Evolutionary conservation across 2,797 vertebrate genomes (phyloP).

Genomic region (Syncerus caffer): DNA sequence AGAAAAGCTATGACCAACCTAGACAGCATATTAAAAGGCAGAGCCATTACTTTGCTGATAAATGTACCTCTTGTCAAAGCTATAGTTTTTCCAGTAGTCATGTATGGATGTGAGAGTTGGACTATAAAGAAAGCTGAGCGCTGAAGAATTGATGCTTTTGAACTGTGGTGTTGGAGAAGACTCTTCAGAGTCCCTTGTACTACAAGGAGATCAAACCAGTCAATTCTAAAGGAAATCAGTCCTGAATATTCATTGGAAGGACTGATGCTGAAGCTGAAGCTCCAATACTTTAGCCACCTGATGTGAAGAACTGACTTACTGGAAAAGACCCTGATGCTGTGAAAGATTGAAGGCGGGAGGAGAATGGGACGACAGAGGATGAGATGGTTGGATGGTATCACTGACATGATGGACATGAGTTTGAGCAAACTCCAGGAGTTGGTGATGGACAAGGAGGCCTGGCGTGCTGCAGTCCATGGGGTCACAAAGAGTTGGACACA

Average conservation of each 20-base stretch:
- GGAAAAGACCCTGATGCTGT: background rate
- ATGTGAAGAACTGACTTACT: background rate
- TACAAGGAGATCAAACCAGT: background rate
- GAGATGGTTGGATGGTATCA: background rate
- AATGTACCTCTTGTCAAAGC: background rate
- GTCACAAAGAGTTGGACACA: background rate
- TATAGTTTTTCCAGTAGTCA: background rate
- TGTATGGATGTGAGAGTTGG: background rate
- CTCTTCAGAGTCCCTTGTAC: background rate
- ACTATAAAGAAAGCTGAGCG: background rate
- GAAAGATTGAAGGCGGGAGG: background rate
- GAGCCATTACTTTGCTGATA: background rate
- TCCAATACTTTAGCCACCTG: background rate
- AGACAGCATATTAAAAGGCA: background rate
- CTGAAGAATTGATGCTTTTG: background rate
- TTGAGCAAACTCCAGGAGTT: too few relatives aligned
- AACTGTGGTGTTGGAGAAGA: background rate
- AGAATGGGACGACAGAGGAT: background rate
- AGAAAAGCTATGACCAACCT: background rate
- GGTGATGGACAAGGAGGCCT: too few relatives aligned
- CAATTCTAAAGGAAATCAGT: background rate
- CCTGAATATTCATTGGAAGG: background rate
- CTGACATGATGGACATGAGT: rapidly evolving
- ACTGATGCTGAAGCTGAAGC: background rate
- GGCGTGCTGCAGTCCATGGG: too few relatives aligned